phyloP scores from a whole-genome alignment of 2,113 vertebrate genomes.

The Vulpes ferrilata region DNA sequence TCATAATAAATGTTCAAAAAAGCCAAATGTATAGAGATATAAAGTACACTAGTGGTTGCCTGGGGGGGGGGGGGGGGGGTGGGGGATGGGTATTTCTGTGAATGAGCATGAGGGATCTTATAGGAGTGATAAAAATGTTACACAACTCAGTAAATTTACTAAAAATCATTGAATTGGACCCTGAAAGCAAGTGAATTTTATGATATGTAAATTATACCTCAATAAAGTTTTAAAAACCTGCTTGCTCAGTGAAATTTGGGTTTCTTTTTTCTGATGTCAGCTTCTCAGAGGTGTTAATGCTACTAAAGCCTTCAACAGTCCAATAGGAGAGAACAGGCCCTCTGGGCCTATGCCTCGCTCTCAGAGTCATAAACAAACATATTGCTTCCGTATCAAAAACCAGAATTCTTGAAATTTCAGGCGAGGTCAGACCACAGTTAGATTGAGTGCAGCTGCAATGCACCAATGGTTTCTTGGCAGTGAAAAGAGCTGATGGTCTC shows the following conservation, averaged over 20 bases:
- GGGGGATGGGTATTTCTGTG: neutral
- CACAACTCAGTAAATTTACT: neutral
- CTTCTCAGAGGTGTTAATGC: slow-evolving; percentile 67
- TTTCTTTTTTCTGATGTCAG: slow-evolving; percentile 53
- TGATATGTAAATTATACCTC: slow-evolving; percentile 46
- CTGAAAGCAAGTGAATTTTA: neutral
- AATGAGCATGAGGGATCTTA: neutral
- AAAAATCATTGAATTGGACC: neutral
- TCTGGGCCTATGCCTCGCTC: slow-evolving; percentile 51
- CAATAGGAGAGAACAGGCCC: slow-evolving; percentile 55
- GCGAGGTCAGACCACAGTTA: slow-evolving; percentile 56
- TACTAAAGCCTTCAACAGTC: slow-evolving; percentile 47
- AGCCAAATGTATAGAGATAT: neutral
- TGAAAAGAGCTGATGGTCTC: slow-evolving; percentile 54
- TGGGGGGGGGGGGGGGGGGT: neutral
- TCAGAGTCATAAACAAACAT: slow-evolving; percentile 79
- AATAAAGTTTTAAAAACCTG: neutral
- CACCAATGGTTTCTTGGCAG: slow-evolving; percentile 57
- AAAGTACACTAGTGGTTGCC: neutral
- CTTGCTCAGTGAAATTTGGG: slow-evolving; percentile 56
- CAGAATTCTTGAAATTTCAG: slow-evolving; percentile 75
- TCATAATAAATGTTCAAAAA: slow-evolving; percentile 15
- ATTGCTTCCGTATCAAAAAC: slow-evolving; percentile 77
- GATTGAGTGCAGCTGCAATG: slow-evolving; percentile 67
- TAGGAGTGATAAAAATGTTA: neutral